Conservation (phyloP, 37 sponge, comb jelly and placozoan genomes). For the Bolinopsis microptera region DNA sequence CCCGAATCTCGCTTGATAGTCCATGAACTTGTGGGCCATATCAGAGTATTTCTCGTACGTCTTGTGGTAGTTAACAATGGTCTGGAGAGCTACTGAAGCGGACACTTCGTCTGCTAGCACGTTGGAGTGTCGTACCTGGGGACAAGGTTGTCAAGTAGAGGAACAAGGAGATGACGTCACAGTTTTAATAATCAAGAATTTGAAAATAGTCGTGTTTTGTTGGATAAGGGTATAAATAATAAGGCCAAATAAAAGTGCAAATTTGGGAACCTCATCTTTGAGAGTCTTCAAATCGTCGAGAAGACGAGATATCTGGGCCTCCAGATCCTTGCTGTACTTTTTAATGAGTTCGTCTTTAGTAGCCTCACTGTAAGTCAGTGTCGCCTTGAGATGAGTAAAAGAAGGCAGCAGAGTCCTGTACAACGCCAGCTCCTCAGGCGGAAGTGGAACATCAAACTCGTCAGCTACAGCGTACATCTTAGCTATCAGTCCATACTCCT, state of each 20-base stretch:
- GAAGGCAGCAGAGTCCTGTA: conserved; percentile 70
- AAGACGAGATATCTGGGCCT: background rate
- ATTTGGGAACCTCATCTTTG: conserved; percentile 48
- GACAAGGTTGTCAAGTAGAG: background rate
- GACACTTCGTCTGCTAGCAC: conserved; percentile 47
- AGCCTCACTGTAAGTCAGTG: conserved; percentile 62
- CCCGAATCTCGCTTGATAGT: conserved; percentile 52
- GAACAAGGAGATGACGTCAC: background rate
- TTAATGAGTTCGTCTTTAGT: conserved; percentile 56
- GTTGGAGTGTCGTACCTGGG: conserved; percentile 39
- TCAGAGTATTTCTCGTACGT: conserved; percentile 54
- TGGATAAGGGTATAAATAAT: no score
- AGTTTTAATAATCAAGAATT: no score
- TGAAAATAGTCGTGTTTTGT: no score
- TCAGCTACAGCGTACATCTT: conserved; percentile 72
- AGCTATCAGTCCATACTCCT: conserved; percentile 60
- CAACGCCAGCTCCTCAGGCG: conserved; percentile 70
- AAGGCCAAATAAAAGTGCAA: no score
- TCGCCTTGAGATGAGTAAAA: conserved; percentile 70
- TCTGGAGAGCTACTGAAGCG: background rate
- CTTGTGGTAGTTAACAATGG: conserved; percentile 3
- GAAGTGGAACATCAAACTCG: conserved; percentile 69
- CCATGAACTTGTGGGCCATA: conserved; percentile 65
- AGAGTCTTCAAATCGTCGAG: conserved; percentile 45
- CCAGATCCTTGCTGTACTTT: conserved; percentile 64